Base-by-base conservation (phyloP, 2,888 invertebrate species). In the Microctonus brassicae region DNA sequence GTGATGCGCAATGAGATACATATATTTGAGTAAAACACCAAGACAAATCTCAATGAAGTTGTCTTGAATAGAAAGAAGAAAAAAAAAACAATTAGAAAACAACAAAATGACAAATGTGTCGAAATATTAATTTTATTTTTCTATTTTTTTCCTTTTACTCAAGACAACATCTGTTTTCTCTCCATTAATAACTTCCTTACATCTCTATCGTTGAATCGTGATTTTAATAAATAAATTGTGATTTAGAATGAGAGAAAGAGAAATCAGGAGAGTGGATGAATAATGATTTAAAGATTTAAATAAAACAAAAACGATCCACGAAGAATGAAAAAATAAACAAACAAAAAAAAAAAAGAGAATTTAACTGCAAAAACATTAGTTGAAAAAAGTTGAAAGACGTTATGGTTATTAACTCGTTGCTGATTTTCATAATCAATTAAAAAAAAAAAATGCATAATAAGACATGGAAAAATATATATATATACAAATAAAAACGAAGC, bases 361-460 rank as follows among this genome's bases (percentile, higher is more conserved):
- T 52, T 39, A 22, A 13, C 22, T 10, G 20, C 42, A 61, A 57
- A 63, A 42, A 63, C 36, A 47, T 34, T 61, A 47, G 55, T 47
- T 60, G 11, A 17, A 65, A 65, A 20, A 63, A 60, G 47, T 6
- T 47, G 47, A 61, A 34, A 64, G n/a, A 69, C 70, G 55, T 55
- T 47, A 67, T 67, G 42, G 73, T 77, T 76, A 77, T 69, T 26
- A 74, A 75, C 73, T 77, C 77, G 73, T 77, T 75, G 71, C 78
- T 77, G 78, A 78, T 79, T 80, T 79, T 77, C 76, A 77, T 75
- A 72, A 77, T 74, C 77, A 77, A 79, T 76, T 70, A 75, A 73
- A 10, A 76, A 17, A 69, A 63, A 55, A 61, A 71, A 70, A 73
- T 69, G 67, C 13, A 47, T 71, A 2, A 36, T 2, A 2, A 69